These are phyloP conservation scores for Lasiurus cinereus DNA, from an alignment of 2,113 vertebrate genomes.

Conservation along the genomic window DNA sequence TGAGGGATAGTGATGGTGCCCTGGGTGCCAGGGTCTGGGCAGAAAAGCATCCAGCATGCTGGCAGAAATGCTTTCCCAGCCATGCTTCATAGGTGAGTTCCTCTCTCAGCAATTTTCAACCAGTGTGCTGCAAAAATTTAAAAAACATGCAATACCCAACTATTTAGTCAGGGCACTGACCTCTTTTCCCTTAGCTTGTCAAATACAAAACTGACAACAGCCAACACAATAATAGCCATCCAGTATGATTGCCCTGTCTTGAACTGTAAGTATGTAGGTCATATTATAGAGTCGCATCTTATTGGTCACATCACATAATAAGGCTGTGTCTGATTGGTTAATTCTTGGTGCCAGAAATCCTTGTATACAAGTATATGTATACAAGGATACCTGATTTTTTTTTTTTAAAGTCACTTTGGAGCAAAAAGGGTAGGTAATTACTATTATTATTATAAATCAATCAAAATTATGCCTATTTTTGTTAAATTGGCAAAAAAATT, in stretches of 20 bases:
- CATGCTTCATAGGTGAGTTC: rapidly evolving
- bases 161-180: background rate
- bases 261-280: background rate
- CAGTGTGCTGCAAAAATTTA: background rate
- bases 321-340: background rate
- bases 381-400: background rate
- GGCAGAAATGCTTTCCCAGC: background rate
- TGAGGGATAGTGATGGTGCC: background rate
- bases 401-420: background rate
- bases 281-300: background rate
- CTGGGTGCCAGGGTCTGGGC: background rate
- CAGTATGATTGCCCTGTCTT: background rate
- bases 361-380: background rate
- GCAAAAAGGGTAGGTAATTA: background rate
- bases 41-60: background rate
- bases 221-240: background rate
- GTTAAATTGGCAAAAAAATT: background rate
- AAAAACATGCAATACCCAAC: background rate
- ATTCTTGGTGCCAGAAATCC: background rate
- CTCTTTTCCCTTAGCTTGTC: background rate
- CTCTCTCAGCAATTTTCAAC: background rate
- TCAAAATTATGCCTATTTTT: background rate
- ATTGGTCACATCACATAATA: background rate
- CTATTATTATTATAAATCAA: background rate
- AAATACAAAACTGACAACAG: background rate